Evolutionary conservation across 2,113 vertebrate genomes (phyloP).

Genomic region (Thinocorus orbignyianus): DNA sequence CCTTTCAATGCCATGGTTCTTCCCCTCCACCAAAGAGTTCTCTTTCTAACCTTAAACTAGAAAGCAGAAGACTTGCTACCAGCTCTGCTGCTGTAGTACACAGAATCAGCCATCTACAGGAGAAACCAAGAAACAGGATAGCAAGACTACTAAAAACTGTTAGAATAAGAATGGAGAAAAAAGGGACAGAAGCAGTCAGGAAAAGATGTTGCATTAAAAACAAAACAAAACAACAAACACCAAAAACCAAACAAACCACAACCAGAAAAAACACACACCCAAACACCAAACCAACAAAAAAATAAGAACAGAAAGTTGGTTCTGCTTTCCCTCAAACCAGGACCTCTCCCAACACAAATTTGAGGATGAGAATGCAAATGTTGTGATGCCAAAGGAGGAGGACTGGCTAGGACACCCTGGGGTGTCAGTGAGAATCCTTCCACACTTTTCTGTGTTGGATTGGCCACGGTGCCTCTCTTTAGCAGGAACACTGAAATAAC

Average conservation of each 20-base stretch:
- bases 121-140: background rate
- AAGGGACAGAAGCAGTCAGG: background rate
- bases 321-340: too few relatives aligned
- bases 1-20: background rate
- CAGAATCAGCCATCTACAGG: background rate
- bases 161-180: background rate
- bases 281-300: background rate
- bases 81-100: background rate
- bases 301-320: too few relatives aligned
- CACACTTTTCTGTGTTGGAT: background rate
- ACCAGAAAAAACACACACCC: too few relatives aligned
- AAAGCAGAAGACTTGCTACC: background rate
- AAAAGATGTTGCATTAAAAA: background rate
- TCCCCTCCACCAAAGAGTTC: background rate
- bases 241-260: too few relatives aligned
- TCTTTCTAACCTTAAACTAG: background rate
- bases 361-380: background rate
- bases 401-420: background rate
- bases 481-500: background rate
- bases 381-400: background rate
- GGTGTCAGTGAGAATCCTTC: background rate
- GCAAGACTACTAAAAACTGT: background rate
- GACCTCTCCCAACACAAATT: background rate
- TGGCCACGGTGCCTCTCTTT: background rate
- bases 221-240: background rate